A percentile compares a stretch with the other conserved stretches of the same genome.
Evolutionary conservation across 2,888 invertebrate species (phyloP).

Genomic region (Tenthredo amoena): DNA sequence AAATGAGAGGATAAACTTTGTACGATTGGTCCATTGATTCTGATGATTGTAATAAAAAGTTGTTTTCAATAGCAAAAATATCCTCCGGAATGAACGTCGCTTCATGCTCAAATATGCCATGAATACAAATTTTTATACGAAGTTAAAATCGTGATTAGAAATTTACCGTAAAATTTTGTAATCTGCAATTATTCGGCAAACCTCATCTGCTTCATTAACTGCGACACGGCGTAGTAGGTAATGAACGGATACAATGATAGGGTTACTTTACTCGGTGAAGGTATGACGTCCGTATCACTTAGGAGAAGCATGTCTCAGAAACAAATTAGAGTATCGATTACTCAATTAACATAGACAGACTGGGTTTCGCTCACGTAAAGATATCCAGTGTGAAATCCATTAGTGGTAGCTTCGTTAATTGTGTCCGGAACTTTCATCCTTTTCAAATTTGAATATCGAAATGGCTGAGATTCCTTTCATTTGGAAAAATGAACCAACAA

Average conservation of each 20-base stretch:
- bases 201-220: neutral
- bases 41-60: too few relatives aligned
- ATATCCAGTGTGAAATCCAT: slow-evolving; percentile 20
- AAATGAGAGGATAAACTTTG: too few relatives aligned
- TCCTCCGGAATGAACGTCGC: too few relatives aligned
- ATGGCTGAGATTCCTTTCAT: neutral
- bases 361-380: neutral
- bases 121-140: too few relatives aligned
- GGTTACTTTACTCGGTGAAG: neutral
- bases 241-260: neutral
- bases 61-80: too few relatives aligned
- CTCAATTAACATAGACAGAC: neutral
- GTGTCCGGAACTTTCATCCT: neutral
- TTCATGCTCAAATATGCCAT: too few relatives aligned
- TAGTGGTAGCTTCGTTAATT: slow-evolving; percentile 7
- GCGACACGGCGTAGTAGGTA: neutral
- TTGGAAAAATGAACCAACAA: neutral
- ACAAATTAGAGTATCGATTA: neutral
- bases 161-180: neutral
- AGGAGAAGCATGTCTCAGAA: neutral
- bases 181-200: neutral
- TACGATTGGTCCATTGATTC: too few relatives aligned
- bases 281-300: slow-evolving; percentile 5
- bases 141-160: neutral
- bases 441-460: neutral